Evolutionary conservation across 1,140 invertebrate genomes (phyloP).

Genomic region (Dolichoris vasculosae): DNA sequence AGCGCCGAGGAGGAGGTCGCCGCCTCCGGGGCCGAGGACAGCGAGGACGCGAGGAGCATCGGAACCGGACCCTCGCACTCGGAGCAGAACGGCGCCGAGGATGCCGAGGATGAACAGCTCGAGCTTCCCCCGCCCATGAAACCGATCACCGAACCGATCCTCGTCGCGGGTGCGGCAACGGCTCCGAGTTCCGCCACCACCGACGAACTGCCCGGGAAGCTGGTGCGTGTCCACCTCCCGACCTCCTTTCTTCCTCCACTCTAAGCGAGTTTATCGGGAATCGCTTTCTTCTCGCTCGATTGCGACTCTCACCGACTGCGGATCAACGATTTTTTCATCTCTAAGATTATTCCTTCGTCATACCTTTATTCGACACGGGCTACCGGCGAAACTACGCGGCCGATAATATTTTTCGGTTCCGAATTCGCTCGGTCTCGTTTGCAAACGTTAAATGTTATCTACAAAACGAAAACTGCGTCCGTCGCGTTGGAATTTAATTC

Average conservation of each 20-base stretch:
- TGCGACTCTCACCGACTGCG: no score
- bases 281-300: background rate
- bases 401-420: no score
- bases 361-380: no score
- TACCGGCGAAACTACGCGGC: no score
- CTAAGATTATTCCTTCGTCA: no score
- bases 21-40: constrained; percentile 55
- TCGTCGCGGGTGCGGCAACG: constrained; percentile 71
- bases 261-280: no score
- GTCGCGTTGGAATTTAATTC: no score
- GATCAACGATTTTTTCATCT: no score
- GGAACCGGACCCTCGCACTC: constrained; percentile 57
- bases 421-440: no score
- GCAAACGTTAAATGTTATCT: no score
- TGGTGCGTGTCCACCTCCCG: background rate
- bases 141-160: constrained; percentile 88
- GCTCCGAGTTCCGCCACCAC: constrained; percentile 73
- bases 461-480: no score
- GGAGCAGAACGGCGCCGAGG: constrained; percentile 82
- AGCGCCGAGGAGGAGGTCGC: constrained; percentile 59
- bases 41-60: constrained; percentile 60
- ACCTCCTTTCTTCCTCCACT: background rate
- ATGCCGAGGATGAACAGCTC: constrained; percentile 82
- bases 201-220: constrained; percentile 78
- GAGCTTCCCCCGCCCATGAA: constrained; percentile 97